Evolutionary conservation across 2,113 vertebrate species (phyloP).

Genomic region (Hippopotamus amphibius): DNA sequence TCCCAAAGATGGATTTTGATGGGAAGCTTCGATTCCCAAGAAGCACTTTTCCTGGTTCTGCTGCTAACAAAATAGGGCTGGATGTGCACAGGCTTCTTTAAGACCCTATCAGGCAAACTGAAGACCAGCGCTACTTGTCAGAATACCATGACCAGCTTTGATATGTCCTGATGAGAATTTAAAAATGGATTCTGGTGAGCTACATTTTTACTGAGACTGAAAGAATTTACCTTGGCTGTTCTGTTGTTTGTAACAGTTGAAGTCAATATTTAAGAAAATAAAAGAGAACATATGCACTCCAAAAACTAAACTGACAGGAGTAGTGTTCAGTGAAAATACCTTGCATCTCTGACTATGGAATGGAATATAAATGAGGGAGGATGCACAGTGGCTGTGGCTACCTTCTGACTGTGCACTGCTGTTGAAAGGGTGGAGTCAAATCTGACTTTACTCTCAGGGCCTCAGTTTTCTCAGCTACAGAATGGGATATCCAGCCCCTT

Average conservation of each 20-base stretch:
- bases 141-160: background rate
- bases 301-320: background rate
- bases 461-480: background rate
- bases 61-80: background rate
- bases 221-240: background rate
- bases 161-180: background rate
- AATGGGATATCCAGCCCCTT: background rate
- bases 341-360: background rate
- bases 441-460: background rate
- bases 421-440: background rate
- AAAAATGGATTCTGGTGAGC: background rate
- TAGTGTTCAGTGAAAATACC: background rate
- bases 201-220: background rate
- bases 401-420: background rate
- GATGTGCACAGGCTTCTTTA: background rate
- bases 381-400: background rate
- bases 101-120: background rate
- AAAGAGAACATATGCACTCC: background rate
- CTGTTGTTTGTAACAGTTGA: background rate
- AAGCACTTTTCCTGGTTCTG: background rate
- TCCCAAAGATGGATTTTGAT: background rate
- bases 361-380: background rate
- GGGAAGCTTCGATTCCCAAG: background rate
- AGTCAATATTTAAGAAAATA: conserved; percentile 18
- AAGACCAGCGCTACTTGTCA: background rate